A percentile compares a stretch with the other conserved stretches of the same genome.
phyloP scores from a whole-genome alignment of 2,888 invertebrate genomes.

The Drosophila neotestacea region DNA sequence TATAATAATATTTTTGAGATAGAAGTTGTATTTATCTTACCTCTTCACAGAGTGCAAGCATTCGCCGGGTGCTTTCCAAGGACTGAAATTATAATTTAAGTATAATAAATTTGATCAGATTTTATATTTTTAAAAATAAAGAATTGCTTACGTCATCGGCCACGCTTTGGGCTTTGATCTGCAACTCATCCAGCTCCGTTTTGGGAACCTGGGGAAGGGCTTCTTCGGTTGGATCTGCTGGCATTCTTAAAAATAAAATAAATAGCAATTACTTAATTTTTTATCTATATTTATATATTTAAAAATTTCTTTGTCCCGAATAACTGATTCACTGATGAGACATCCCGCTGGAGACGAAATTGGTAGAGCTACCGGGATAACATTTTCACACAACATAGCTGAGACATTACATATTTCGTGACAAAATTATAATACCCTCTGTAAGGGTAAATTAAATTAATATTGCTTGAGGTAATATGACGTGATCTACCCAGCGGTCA shows the following conservation, averaged over 20 bases:
- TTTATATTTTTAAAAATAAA: not conserved
- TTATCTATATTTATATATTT: not conserved
- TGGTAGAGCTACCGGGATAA: no score
- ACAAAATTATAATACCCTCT: no score
- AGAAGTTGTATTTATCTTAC: slow-evolving; percentile 60
- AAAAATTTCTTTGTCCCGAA: no score
- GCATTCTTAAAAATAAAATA: slow-evolving; percentile 86
- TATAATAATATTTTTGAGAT: not conserved
- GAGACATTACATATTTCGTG: no score
- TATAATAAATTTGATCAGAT: not conserved
- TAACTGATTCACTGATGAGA: no score
- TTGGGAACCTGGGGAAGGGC: slow-evolving; percentile 89
- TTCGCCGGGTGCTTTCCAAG: slow-evolving; percentile 95
- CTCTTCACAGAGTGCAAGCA: slow-evolving; percentile 96
- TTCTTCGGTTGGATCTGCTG: slow-evolving; percentile 86
- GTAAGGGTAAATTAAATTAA: no score
- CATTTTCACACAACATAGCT: no score
- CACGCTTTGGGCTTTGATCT: slow-evolving; percentile 92
- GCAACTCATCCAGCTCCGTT: slow-evolving; percentile 95
- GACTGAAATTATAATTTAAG: slow-evolving; percentile 86
- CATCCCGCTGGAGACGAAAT: no score
- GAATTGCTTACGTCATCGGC: slow-evolving; percentile 92
- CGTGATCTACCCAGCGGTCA: no score
- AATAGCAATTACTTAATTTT: not conserved
- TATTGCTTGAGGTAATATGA: no score